Evolutionary conservation across 2,113 vertebrate species (phyloP), one percentile per base, ranked within the genome.

Genomic region (Caloenas nicobarica): DNA sequence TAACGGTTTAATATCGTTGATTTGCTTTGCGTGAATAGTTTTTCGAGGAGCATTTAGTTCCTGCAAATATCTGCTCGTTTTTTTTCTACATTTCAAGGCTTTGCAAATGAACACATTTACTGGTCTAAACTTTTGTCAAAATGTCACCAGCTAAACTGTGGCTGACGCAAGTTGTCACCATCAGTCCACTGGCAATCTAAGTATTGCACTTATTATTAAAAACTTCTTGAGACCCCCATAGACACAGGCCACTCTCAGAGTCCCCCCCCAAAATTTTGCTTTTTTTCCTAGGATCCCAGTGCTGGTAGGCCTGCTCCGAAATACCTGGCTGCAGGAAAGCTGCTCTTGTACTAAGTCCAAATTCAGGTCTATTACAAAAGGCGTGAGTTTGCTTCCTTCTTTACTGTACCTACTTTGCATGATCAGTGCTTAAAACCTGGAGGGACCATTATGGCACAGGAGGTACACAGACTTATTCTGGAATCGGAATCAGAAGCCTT

Each of bases 51-150:
- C 19, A 53, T 64, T 57, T 53, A 34, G 25, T 31, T 16, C 8
- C 10, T 15, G 5, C 44, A 19, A 58, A 9, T 62, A 69, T 48
- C 86, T 91, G 58, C 56, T 89, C 21, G 68, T 38, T 46, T 44
- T 44, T 74, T 25, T 56, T 56, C 61, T 38, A 66, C 68, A 23
- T 86, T 91, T 40, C 54, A 40, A 97, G 97, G 98, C 97, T 96
- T 95, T 98, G 93, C 97, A 97, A 92, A 38, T 97, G 18, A 99
- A 98, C 65, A 97, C 98, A 96, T 98, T 98, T 78, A 77, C 82
- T 7, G 97, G 97, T 11, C 95, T 97, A 34, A 61, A 89, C 3
- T 98, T 99, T 91, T 98, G 98, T 77, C 50, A 68, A 28, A 73
- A 48, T 1, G 3, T 31, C 66, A 78, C 31, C 28, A 38, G 13